These are phyloP conservation scores for Nephrotoma appendiculata DNA, from an alignment of 2,888 invertebrate species.

Conservation along the genomic window DNA sequence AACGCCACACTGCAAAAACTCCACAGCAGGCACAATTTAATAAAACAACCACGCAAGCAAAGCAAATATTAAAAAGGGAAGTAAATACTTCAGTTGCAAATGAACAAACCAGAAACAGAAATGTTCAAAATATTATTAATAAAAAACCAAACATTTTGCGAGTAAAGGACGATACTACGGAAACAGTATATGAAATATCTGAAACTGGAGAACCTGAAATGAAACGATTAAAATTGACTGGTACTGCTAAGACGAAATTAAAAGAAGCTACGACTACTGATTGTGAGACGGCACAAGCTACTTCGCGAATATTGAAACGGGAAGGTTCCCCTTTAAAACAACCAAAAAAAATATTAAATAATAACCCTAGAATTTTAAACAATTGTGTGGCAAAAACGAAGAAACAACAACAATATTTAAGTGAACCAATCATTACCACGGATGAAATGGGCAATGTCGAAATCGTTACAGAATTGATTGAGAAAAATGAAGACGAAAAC, in stretches of 20 bases:
- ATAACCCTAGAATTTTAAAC: conserved; percentile 20
- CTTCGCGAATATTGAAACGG: neutral
- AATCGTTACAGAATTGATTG: conserved; percentile 29
- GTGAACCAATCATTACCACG: conserved; percentile 23
- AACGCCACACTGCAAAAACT: neutral
- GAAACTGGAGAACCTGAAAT: neutral
- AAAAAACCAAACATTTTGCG: neutral
- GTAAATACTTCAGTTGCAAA: conserved; percentile 6
- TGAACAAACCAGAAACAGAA: neutral
- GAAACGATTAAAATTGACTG: neutral
- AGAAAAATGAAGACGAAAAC: conserved; percentile 12
- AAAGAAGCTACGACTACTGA: neutral
- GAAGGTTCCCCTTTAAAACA: neutral
- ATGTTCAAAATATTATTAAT: neutral
- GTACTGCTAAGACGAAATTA: neutral
- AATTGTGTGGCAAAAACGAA: neutral
- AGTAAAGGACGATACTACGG: neutral
- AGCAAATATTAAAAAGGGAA: conserved; percentile 3
- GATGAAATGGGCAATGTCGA: conserved; percentile 27
- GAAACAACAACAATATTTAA: conserved; percentile 12
- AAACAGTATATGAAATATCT: neutral
- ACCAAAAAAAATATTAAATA: neutral
- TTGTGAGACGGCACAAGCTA: neutral
- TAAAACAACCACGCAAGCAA: conserved; percentile 8
- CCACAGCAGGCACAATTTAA: neutral